Evolutionary conservation across 2,113 vertebrate species (phyloP), one percentile per base, ranked within the genome.

Genomic region (Cryptotis parvus): DNA sequence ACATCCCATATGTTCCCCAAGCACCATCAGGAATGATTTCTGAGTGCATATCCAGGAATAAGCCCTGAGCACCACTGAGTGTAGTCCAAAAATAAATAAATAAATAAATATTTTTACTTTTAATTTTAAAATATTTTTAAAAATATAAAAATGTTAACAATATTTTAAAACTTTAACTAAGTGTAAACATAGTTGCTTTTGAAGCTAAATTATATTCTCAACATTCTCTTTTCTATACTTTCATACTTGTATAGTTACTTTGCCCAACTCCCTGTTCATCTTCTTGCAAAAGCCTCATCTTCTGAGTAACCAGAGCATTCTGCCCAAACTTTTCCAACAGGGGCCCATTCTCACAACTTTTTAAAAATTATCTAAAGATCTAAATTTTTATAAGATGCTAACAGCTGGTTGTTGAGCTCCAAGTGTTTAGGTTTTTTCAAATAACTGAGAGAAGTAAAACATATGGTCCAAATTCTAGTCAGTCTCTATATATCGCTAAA

Each of bases 341-440:
- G 61, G 43, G 15, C 82, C n/a, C 1, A 61, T 70, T 37, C 43
- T 18, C 65, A 41, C 33, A 45, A 78, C 10, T 52, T 80, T 63
- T 88, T 45, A 41, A 70, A 91, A 91, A 80, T 88, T 72, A 76
- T 55, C 45, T 91, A 18, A 70, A 33, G 86, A 12, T 83, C 22
- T 92, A 65, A 69, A 58, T 84, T 20, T 63, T 27, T 87, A 1
- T 49, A 37, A 41, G 20, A 1, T 37, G 31, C 69, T 78, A 93
- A 75, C 63, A 68, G 41, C 26, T 65, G 29, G 1, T 63, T 24
- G 78, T 16, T n/a, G n/a, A n/a, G n/a, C n/a, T n/a, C n/a, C n/a
- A n/a, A n/a, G n/a, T 65, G 63, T 37, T 79, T 88, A 39, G 4
- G 4, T 52, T 74, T 20, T 84, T 84, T 79, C 74, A 16, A 55